Base-by-base conservation (phyloP, 2,113 vertebrate genomes). In the Paramormyrops kingsleyae region DNA sequence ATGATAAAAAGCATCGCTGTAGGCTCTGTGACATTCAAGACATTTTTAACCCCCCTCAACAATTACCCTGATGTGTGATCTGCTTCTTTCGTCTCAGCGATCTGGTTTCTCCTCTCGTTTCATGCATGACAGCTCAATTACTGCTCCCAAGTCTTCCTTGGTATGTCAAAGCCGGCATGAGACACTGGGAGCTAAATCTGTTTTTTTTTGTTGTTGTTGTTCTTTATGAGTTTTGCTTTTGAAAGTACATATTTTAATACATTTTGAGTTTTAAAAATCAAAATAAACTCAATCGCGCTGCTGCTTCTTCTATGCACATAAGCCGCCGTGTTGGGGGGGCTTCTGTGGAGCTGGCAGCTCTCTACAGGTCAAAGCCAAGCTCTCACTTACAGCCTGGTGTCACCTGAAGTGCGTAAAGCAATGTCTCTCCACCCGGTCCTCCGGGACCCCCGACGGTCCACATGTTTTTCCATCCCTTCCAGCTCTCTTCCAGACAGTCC, bases 211-310 rank as follows among this genome's bases (percentile, higher is more conserved):
- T 49, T 53, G 4, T 27, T 46, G 35, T 70, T n/a, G 56, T 74
- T 19, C 44, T 70, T 70, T 46, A 7, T 17, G 39, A 74, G 39
- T 59, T 19, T 49, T 44, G 53, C 5, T n/a, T 83, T 83, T 83
- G 74, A 89, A 83, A 89, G 80, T 24, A 42, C 50, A 39, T 21
- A 56, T 85, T 89, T 85, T 62, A 39, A 85, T 10, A 42, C 80
- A 84, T 24, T 47, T 47, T 47, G 24, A 44, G 21, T 46, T 19
- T 83, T 21, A 83, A 83, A 44, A 44, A 83, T 42, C 77, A 17
- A 83, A 44, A 83, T 66, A 27, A 66, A 66, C 9, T 12, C 2
- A 27, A 4, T n/a, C n/a, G 1, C 8, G 59, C 24, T 27, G 9
- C 8, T 4, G 4, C 59, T 66, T n/a, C 62, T 70, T 31, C 31